Evolutionary conservation across 2,113 vertebrate species (phyloP).

Genomic region (Lichenostomus cassidix): DNA sequence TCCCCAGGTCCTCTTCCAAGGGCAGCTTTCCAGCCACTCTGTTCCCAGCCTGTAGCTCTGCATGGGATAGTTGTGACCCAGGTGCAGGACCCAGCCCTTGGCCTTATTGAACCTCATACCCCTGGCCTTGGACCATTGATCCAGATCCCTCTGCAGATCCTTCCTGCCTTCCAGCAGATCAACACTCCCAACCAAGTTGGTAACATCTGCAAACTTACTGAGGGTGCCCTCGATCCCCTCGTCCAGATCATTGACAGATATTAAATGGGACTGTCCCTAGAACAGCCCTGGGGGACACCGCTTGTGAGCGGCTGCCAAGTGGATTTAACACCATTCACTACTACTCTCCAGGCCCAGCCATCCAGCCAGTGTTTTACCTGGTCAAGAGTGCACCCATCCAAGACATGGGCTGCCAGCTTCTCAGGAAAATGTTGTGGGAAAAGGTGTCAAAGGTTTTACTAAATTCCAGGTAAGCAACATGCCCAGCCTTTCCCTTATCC

Average conservation of each 20-base stretch:
- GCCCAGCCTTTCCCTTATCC: neutral
- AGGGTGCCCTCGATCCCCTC: rapidly evolving
- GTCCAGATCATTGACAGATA: neutral
- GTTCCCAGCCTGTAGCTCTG: neutral
- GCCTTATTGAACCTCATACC: neutral
- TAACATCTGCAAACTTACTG: neutral
- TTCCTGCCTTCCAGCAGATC: neutral
- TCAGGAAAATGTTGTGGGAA: neutral
- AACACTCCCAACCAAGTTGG: neutral
- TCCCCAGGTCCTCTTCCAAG: neutral
- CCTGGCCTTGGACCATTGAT: rapidly evolving
- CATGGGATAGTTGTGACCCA: neutral
- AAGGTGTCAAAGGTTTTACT: neutral
- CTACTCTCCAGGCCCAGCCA: neutral
- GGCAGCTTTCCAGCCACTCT: neutral
- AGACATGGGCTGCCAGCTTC: neutral
- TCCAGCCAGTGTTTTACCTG: neutral
- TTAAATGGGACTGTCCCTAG: neutral
- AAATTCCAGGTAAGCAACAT: neutral
- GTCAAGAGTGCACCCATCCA: neutral
- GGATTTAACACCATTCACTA: neutral
- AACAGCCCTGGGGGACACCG: neutral
- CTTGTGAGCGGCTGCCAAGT: neutral
- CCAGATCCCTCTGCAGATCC: neutral
- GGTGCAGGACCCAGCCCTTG: neutral